Evolutionary conservation across 2,888 invertebrate genomes (phyloP).

Genomic region (Harpalus rubripes): DNA sequence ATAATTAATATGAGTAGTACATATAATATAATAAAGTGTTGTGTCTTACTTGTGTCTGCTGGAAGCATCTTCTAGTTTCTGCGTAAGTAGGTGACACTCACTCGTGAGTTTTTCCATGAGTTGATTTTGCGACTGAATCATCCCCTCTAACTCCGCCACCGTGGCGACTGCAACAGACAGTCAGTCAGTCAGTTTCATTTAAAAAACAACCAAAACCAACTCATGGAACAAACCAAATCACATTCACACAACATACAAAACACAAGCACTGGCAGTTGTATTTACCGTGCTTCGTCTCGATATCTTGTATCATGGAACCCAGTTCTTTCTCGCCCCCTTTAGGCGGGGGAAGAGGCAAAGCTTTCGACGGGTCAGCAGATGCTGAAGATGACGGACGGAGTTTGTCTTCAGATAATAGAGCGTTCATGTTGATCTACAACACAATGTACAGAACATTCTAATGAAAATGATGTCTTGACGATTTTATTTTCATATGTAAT

Average conservation of each 20-base stretch:
- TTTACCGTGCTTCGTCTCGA: conserved; percentile 92
- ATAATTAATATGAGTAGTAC: too few species aligned
- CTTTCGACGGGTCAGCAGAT: conserved; percentile 69
- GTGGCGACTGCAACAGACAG: conserved; percentile 87
- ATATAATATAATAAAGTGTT: too few species aligned
- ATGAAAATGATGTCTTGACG: too few species aligned
- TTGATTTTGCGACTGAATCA: conserved; percentile 94
- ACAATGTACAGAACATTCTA: not conserved
- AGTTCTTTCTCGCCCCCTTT: conserved; percentile 83
- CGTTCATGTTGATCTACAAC: conserved; percentile 74
- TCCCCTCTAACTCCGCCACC: conserved; percentile 92
- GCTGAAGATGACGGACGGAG: conserved; percentile 70
- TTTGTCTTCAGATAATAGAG: conserved; percentile 75
- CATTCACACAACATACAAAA: conserved; percentile 30
- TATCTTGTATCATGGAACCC: conserved; percentile 86
- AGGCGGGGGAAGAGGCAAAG: conserved; percentile 73
- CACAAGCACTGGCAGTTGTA: too few species aligned
- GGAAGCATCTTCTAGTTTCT: conserved; percentile 93
- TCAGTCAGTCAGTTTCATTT: conserved; percentile 45
- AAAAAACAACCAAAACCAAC: conserved; percentile 70
- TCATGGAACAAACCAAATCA: conserved; percentile 78
- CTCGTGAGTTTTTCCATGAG: conserved; percentile 94
- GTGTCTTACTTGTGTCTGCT: conserved; percentile 91
- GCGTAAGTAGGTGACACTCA: conserved; percentile 93
- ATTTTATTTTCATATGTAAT: too few species aligned